Percentiles rank a stretch among this genome's conserved stretches.
These are phyloP conservation scores for Patella pellucida DNA, from an alignment of 2,888 invertebrate species.

Conservation along the genomic window DNA sequence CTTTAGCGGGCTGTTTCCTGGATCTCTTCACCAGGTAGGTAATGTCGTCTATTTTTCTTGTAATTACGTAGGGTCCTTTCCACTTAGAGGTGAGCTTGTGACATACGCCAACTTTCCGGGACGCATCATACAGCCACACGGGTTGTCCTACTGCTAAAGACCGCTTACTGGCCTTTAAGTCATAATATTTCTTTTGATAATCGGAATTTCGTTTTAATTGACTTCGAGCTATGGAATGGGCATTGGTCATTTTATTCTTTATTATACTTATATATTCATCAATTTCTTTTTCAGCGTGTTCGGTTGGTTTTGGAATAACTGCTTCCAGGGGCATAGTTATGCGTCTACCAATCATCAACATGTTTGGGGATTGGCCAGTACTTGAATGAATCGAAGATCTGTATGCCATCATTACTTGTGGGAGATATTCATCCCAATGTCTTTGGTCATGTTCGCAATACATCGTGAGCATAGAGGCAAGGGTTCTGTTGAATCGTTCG, in stretches of 20 bases:
- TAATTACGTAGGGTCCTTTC: slow-evolving; percentile 32
- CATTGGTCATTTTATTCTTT: not conserved
- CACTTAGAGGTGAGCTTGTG: slow-evolving; percentile 29
- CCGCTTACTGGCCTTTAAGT: slow-evolving; percentile 18
- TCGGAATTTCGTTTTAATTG: not conserved
- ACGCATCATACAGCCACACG: slow-evolving; percentile 32
- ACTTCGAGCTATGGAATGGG: not conserved
- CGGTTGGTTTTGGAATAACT: slow-evolving; percentile 20
- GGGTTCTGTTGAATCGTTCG: slow-evolving; percentile 35
- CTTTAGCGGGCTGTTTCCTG: slow-evolving; percentile 20
- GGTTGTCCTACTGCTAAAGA: slow-evolving; percentile 18
- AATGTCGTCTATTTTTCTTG: slow-evolving; percentile 27
- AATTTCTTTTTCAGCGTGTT: not conserved
- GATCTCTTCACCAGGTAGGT: slow-evolving; percentile 32
- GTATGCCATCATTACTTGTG: slow-evolving; percentile 38
- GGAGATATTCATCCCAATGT: slow-evolving; percentile 32
- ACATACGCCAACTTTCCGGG: slow-evolving; percentile 27
- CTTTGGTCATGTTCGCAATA: slow-evolving; percentile 25
- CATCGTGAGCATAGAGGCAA: slow-evolving; percentile 24
- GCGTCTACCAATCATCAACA: slow-evolving; percentile 32
- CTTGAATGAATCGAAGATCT: slow-evolving; percentile 27
- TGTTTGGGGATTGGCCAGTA: slow-evolving; percentile 34
- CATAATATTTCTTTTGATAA: slow-evolving; percentile 25
- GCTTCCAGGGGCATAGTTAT: slow-evolving; percentile 30
- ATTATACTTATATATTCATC: not conserved